Percentiles rank a stretch among this genome's conserved stretches.
Evolutionary conservation across 2,888 invertebrate species (phyloP).

Genomic region (Drosophila mulleri): DNA sequence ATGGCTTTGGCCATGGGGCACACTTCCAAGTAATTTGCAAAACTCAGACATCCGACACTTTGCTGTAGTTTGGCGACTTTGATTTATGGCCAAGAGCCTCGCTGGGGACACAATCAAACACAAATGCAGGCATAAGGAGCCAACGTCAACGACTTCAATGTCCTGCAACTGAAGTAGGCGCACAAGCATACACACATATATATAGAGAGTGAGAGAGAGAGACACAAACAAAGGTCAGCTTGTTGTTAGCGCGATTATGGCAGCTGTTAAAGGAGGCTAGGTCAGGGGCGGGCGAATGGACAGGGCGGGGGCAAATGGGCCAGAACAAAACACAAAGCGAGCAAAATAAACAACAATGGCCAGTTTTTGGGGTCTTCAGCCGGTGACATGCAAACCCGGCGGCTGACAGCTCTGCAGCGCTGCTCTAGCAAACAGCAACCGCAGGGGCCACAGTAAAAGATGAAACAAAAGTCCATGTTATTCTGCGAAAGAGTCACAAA

Average conservation of each 20-base stretch:
- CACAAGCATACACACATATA: conserved; percentile 17
- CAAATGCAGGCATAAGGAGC: conserved; percentile 63
- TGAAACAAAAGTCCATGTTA: conserved; percentile 77
- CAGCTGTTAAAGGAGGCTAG: conserved; percentile 34
- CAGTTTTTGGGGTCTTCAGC: conserved; percentile 40
- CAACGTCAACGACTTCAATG: conserved; percentile 58
- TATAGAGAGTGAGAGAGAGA: neutral
- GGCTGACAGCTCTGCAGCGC: conserved; percentile 49
- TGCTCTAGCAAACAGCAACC: conserved; percentile 17
- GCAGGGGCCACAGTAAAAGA: conserved; percentile 35
- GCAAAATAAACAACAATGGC: conserved; percentile 51
- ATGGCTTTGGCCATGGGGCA: conserved; percentile 62
- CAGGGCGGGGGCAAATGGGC: conserved; percentile 12
- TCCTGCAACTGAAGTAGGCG: conserved; percentile 59
- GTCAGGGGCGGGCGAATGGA: neutral
- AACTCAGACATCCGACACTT: conserved; percentile 75
- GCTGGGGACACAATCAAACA: conserved; percentile 64
- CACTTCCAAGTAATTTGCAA: conserved; percentile 78
- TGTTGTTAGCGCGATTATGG: conserved; percentile 58
- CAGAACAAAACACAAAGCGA: conserved; percentile 4
- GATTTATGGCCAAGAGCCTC: conserved; percentile 73
- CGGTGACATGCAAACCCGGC: conserved; percentile 62
- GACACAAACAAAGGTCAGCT: conserved; percentile 35
- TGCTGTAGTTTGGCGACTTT: conserved; percentile 77
- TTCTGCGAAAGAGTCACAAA: conserved; percentile 74